A percentile compares a stretch with the other conserved stretches of the same genome.
These are phyloP conservation scores for Natator depressus DNA, from an alignment of 2,113 vertebrate species.

Conservation along the genomic window DNA sequence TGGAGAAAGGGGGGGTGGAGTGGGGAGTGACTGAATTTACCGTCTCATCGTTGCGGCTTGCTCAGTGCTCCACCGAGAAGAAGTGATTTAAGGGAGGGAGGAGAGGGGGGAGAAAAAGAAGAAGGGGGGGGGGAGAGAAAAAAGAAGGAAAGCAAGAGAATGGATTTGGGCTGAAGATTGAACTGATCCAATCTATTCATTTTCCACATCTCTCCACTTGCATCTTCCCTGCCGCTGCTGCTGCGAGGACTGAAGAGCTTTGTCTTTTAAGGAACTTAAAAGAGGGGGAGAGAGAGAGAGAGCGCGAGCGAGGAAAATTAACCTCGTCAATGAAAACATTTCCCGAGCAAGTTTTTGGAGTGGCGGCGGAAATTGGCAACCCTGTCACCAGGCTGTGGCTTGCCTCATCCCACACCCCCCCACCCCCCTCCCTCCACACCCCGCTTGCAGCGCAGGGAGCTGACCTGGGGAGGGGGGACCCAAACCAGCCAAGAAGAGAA, in stretches of 20 bases:
- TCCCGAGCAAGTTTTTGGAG: slow-evolving; percentile 78
- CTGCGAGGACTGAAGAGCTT: slow-evolving; percentile 74
- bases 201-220: slow-evolving; percentile 74
- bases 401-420: slow-evolving; percentile 72
- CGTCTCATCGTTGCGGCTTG: slow-evolving; percentile 74
- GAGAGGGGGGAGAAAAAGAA: slow-evolving; percentile 29
- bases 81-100: slow-evolving; percentile 73
- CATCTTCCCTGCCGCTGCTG: slow-evolving; percentile 74
- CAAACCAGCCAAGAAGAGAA: slow-evolving; percentile 35
- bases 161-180: slow-evolving; percentile 76
- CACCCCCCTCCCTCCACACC: slow-evolving; percentile 72
- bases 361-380: slow-evolving; percentile 73
- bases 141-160: slow-evolving; percentile 62
- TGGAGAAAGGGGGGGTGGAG: slow-evolving; percentile 66
- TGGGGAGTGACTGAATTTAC: slow-evolving; percentile 85
- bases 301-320: slow-evolving; percentile 65
- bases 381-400: slow-evolving; percentile 68
- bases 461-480: slow-evolving; percentile 67
- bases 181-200: slow-evolving; percentile 72
- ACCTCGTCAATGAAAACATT: slow-evolving; percentile 79
- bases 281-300: slow-evolving; percentile 38
- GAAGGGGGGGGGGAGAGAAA: slow-evolving; percentile 34
- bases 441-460: slow-evolving; percentile 72
- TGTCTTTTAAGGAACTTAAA: slow-evolving; percentile 78
- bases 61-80: slow-evolving; percentile 66